A percentile compares a stretch with the other conserved stretches of the same genome.
Conservation (phyloP, 2,797 vertebrate genomes). For the Sarcophilus harrisii region DNA sequence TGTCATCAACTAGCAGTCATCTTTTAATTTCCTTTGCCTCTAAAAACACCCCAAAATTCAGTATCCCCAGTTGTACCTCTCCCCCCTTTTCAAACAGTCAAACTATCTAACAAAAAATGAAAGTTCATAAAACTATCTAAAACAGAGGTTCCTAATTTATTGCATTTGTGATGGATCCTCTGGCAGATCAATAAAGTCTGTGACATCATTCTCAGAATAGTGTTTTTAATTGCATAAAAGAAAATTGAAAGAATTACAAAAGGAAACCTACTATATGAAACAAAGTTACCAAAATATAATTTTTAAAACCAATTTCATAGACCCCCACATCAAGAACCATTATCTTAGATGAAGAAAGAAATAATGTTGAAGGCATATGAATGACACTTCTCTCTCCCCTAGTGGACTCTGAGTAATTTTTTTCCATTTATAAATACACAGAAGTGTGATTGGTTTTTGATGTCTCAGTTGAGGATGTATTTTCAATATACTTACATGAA, state of each 20-base stretch:
- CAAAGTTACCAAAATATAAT: neutral
- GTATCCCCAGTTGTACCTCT: neutral
- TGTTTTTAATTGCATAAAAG: neutral
- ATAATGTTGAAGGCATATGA: neutral
- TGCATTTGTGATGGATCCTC: neutral
- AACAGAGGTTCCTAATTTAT: neutral
- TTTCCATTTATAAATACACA: neutral
- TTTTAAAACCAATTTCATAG: neutral
- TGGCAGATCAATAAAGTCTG: neutral
- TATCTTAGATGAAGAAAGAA: neutral
- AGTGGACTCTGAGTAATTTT: neutral
- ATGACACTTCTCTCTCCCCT: neutral
- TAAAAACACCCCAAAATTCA: neutral
- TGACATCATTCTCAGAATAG: neutral
- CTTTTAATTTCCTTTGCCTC: neutral
- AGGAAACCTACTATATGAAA: neutral
- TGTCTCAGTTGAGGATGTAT: neutral
- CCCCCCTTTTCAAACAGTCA: neutral
- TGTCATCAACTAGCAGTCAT: neutral
- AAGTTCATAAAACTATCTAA: neutral
- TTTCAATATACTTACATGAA: neutral
- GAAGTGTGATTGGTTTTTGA: neutral
- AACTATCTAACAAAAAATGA: neutral
- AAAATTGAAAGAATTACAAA: neutral
- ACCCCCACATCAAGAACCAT: neutral